Percentiles rank a stretch among this genome's conserved stretches.
phyloP scores from a whole-genome alignment of 2,888 invertebrate species.

The Caenorhabditis sp. region DNA sequence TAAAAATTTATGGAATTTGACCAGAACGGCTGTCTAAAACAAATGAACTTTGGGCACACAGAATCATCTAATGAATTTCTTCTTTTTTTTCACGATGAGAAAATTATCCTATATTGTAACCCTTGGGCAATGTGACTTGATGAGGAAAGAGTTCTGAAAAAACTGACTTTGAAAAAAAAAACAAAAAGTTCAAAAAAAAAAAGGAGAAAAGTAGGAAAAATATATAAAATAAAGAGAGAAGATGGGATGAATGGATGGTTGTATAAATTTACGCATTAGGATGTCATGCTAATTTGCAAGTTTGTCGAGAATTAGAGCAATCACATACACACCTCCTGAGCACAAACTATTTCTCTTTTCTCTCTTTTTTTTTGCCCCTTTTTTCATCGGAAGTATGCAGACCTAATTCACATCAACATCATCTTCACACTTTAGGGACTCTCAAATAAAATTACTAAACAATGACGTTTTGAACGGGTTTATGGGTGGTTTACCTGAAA shows the following conservation, averaged over 20 bases:
- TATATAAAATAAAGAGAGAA: neutral
- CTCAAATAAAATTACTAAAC: neutral
- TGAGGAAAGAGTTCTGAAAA: no score
- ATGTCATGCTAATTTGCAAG: neutral
- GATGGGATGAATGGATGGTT: neutral
- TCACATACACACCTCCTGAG: slow-evolving; percentile 1
- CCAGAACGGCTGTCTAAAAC: neutral
- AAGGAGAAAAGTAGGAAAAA: neutral
- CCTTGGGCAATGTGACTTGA: no score
- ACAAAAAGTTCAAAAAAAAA: neutral
- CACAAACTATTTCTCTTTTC: neutral
- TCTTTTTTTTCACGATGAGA: neutral
- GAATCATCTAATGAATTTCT: neutral
- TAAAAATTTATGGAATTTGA: neutral
- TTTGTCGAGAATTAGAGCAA: slow-evolving; percentile 1
- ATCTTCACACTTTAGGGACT: neutral
- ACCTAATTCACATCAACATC: neutral
- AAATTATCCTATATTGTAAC: neutral
- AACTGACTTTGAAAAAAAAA: no score
- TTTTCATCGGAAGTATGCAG: neutral
- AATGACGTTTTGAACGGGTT: neutral
- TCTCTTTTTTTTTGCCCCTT: neutral
- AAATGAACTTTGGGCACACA: neutral
- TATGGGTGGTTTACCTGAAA: neutral
- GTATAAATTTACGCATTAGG: slow-evolving; percentile 1